Conservation (phyloP, 2,888 invertebrate genomes). For the Venusia cambrica region DNA sequence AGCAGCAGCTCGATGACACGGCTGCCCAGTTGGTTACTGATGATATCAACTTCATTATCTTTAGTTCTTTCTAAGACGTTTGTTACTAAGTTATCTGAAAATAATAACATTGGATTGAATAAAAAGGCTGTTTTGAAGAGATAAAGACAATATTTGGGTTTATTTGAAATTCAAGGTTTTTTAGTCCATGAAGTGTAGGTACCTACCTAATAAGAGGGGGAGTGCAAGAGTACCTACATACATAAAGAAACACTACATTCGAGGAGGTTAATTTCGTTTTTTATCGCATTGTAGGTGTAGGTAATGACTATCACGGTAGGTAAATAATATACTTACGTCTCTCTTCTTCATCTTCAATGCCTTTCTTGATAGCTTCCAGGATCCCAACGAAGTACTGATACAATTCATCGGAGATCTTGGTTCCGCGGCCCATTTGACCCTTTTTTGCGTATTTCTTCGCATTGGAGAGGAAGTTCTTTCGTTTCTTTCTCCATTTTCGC, state of each 20-base stretch:
- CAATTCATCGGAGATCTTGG: constrained; percentile 85
- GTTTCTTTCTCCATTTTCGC: constrained; percentile 81
- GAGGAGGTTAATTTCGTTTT: too few species aligned
- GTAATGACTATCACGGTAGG: too few species aligned
- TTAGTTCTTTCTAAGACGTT: constrained; percentile 88
- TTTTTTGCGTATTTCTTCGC: constrained; percentile 89
- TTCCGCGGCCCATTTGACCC: constrained; percentile 86
- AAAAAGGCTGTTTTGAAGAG: too few species aligned
- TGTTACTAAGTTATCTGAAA: constrained; percentile 84
- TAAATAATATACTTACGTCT: constrained; percentile 79
- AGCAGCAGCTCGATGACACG: constrained; percentile 88
- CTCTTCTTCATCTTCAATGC: constrained; percentile 86
- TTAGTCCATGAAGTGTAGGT: too few species aligned
- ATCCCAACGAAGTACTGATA: constrained; percentile 90
- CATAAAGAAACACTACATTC: too few species aligned
- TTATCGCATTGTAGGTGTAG: too few species aligned
- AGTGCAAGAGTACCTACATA: too few species aligned
- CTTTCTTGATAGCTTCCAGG: constrained; percentile 85
- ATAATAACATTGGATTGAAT: background rate
- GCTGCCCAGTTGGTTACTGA: constrained; percentile 90
- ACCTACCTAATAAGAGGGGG: too few species aligned
- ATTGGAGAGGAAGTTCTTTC: constrained; percentile 84
- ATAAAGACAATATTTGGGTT: too few species aligned
- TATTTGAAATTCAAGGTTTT: too few species aligned
- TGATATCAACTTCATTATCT: constrained; percentile 85